Conservation (phyloP, 2,797 vertebrate species). For the Triplophysa bombifrons region DNA sequence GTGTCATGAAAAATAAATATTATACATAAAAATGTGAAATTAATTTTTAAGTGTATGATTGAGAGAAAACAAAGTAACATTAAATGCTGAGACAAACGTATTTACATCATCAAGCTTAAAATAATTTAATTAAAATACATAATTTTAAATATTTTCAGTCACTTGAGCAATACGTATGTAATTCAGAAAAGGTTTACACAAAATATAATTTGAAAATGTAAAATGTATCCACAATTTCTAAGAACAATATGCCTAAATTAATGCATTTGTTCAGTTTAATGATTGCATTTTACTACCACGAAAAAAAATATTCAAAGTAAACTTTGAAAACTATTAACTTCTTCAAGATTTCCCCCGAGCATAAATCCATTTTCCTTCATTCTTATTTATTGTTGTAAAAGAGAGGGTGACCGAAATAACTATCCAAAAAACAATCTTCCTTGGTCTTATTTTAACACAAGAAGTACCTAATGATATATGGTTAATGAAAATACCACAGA, state of each 20-base stretch:
- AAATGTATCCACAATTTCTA: neutral
- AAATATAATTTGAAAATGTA: too few relatives aligned
- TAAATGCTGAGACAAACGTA: too few relatives aligned
- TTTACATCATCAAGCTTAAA: too few relatives aligned
- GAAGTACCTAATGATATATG: slow-evolving; percentile 35
- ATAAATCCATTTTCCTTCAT: neutral
- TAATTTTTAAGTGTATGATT: neutral
- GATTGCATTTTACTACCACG: neutral
- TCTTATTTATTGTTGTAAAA: neutral
- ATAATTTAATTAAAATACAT: neutral
- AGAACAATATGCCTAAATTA: neutral
- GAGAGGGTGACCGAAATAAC: neutral
- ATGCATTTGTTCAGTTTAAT: neutral
- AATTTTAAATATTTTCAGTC: neutral
- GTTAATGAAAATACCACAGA: slow-evolving; percentile 43
- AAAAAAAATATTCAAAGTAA: neutral
- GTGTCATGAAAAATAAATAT: neutral
- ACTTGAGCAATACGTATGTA: neutral
- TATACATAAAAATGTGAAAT: neutral
- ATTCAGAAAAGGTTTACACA: neutral
- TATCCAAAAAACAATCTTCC: neutral
- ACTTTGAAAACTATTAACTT: neutral
- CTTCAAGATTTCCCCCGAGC: neutral
- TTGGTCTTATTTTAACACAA: slow-evolving; percentile 19
- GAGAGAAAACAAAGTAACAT: too few relatives aligned